These are phyloP conservation scores for Zoanthus sansibaricus DNA, from an alignment of 92 coral and sea anemone species.

Conservation along the genomic window DNA sequence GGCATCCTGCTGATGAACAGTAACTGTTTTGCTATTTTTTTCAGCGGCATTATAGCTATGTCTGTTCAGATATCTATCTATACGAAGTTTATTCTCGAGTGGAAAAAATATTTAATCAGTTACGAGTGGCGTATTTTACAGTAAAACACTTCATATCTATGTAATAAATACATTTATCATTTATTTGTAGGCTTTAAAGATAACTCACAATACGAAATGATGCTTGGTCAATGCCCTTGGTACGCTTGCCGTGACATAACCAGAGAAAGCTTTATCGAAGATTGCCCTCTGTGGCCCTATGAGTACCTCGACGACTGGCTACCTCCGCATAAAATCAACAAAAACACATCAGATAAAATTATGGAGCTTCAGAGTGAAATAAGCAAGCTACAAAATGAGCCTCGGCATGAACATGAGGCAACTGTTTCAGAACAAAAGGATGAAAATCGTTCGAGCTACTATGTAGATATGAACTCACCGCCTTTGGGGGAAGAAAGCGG, in stretches of 20 bases:
- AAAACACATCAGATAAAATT: neutral
- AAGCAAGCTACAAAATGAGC: neutral
- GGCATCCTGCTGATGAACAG: no score
- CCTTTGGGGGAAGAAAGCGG: no score
- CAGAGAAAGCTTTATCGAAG: conserved; percentile 19
- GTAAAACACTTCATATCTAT: no score
- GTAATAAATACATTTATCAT: no score
- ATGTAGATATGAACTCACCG: conserved; percentile 5
- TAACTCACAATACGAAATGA: neutral
- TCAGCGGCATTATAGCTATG: no score
- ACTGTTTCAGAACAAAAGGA: neutral
- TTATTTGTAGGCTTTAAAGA: neutral
- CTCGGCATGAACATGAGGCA: neutral
- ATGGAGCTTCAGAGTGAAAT: neutral
- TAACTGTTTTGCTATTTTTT: no score
- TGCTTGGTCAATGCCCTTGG: neutral
- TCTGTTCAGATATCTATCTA: no score
- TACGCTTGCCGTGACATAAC: conserved; percentile 35
- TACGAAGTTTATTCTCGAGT: no score
- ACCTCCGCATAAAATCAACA: neutral
- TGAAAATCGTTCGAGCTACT: neutral
- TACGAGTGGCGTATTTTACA: no score
- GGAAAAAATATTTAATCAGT: no score
- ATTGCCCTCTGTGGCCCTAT: neutral
- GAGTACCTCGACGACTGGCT: conserved; percentile 18